Percentiles rank a stretch among this genome's conserved stretches.
Conservation (phyloP, 2,888 invertebrate species). For the Hanleya hanleyi region DNA sequence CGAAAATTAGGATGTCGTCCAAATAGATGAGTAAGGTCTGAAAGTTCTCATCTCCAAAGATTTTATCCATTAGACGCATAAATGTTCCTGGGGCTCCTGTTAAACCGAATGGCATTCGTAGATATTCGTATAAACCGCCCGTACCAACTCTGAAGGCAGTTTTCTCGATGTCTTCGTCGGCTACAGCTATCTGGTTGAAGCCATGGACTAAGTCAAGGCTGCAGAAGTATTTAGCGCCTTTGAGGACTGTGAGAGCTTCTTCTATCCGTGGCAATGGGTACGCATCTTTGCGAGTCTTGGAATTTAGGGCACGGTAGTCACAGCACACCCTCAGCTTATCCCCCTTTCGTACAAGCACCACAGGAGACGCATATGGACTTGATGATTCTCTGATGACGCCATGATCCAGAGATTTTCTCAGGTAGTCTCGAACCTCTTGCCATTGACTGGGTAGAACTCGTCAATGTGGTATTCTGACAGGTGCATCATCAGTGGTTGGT, state of each 20-base stretch:
- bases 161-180: conserved; percentile 26
- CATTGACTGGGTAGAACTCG: conserved; percentile 15
- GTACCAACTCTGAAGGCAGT: conserved; percentile 34
- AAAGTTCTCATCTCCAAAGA: too few relatives aligned
- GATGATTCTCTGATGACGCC: not conserved
- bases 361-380: conserved; percentile 29
- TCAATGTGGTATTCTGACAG: conserved; percentile 17
- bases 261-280: conserved; percentile 46
- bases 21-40: conserved; percentile 21
- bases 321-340: conserved; percentile 35
- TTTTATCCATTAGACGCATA: conserved; percentile 23
- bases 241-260: conserved; percentile 35
- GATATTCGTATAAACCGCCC: conserved; percentile 19
- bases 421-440: conserved; percentile 17
- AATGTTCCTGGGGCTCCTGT: conserved; percentile 25
- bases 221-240: conserved; percentile 36
- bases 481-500: conserved; percentile 10
- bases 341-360: conserved; percentile 36
- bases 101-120: conserved; percentile 27
- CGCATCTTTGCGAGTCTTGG: conserved; percentile 37
- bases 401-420: not conserved
- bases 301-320: conserved; percentile 45
- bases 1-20: conserved; percentile 31
- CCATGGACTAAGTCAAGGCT: conserved; percentile 43
- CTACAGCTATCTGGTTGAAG: conserved; percentile 40